phyloP scores from a whole-genome alignment of 35 echinoderm and acorn worm genomes.

The Patiria miniata region DNA sequence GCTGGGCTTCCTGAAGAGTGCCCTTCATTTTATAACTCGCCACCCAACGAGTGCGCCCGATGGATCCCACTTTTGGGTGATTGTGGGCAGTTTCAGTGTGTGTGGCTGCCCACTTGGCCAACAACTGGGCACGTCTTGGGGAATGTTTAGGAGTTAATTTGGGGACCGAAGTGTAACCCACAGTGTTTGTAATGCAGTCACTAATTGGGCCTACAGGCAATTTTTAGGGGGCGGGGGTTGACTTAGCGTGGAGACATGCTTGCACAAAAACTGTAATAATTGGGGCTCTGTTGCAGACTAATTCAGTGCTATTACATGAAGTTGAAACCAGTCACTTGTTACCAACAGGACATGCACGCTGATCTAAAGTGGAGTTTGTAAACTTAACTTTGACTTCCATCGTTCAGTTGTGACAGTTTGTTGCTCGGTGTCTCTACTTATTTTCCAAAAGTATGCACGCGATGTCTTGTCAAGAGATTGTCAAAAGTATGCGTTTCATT shows the following conservation, averaged over 20 bases:
- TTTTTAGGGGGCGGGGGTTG: background rate
- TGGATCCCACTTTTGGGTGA: conserved; percentile 17
- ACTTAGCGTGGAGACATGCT: too few species aligned
- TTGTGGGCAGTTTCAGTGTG: background rate
- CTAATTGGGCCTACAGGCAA: conserved; percentile 21
- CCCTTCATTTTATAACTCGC: conserved; percentile 1
- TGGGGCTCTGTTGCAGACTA: background rate
- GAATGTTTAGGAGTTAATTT: conserved; percentile 26
- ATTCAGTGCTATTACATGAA: too few species aligned
- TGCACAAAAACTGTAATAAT: background rate
- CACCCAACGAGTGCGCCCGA: background rate
- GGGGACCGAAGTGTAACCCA: conserved; percentile 6
- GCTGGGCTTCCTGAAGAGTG: background rate
- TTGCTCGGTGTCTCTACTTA: too few species aligned
- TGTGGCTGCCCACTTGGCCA: background rate
- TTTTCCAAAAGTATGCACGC: too few species aligned
- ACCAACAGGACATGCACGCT: too few species aligned
- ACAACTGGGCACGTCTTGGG: conserved; percentile 9
- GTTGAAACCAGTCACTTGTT: too few species aligned
- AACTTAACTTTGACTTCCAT: too few species aligned
- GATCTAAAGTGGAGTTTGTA: too few species aligned
- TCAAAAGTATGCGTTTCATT: too few species aligned
- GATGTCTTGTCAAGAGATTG: too few species aligned
- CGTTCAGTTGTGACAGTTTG: too few species aligned
- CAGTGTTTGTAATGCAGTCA: background rate